Conservation (phyloP, 2,113 vertebrate species). For the Syngnathoides biaculeatus region DNA sequence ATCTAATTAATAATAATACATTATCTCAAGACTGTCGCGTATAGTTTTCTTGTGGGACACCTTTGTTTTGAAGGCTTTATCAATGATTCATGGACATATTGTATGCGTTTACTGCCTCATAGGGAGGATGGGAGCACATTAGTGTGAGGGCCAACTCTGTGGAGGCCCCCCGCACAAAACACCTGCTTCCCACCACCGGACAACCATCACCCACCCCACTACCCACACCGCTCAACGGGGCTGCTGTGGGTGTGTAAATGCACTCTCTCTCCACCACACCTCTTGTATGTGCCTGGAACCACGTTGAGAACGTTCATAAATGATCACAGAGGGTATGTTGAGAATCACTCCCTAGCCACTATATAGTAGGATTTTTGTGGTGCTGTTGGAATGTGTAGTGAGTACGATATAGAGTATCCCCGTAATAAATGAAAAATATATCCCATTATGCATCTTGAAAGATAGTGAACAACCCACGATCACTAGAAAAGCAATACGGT, state of each 20-base stretch:
- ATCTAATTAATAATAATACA: too few relatives aligned
- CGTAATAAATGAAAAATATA: too few relatives aligned
- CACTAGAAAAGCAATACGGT: too few relatives aligned
- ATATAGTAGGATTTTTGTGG: too few relatives aligned
- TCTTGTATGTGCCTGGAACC: constrained; percentile 47
- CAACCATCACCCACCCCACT: constrained; percentile 39
- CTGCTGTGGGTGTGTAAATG: constrained; percentile 63
- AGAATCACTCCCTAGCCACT: not conserved
- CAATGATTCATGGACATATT: too few relatives aligned
- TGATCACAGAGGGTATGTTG: constrained; percentile 4
- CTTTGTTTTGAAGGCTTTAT: too few relatives aligned
- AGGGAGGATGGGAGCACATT: constrained; percentile 94
- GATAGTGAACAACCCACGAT: too few relatives aligned
- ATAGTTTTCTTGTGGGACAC: too few relatives aligned
- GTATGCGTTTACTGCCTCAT: not conserved
- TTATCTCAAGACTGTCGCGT: too few relatives aligned
- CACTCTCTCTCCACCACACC: not conserved
- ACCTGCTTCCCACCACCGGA: constrained; percentile 11
- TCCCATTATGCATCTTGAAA: too few relatives aligned
- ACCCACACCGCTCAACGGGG: constrained; percentile 56
- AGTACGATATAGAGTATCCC: too few relatives aligned
- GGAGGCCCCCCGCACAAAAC: constrained; percentile 57
- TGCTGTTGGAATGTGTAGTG: too few relatives aligned
- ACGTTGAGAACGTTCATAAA: not conserved
- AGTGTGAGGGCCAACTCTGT: constrained; percentile 83